Conservation (phyloP, 2,797 vertebrate species). For the Coregonus sp. region DNA sequence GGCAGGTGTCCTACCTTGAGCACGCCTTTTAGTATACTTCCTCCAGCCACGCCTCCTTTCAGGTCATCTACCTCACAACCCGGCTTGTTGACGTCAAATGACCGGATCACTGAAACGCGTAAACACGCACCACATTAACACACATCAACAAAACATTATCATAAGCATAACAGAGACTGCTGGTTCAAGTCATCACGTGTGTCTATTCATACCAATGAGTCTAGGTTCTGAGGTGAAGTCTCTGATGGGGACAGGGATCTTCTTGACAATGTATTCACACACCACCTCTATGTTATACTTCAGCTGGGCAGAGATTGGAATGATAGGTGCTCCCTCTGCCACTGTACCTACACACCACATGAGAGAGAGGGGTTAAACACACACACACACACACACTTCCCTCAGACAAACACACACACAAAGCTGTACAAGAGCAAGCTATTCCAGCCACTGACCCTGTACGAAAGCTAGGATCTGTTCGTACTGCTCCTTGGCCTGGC, state of each 20-base stretch:
- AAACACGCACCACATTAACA: background rate
- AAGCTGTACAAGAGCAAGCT: too few relatives aligned
- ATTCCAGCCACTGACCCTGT: constrained; percentile 80
- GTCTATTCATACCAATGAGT: constrained; percentile 85
- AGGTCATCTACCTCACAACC: constrained; percentile 98
- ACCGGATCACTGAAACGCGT: constrained; percentile 87
- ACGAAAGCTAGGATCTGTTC: constrained; percentile 99
- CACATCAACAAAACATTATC: too few relatives aligned
- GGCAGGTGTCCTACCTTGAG: constrained; percentile 83
- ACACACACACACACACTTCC: too few relatives aligned
- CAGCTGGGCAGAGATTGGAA: constrained; percentile 96
- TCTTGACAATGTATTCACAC: constrained; percentile 98
- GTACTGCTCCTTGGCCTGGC: constrained; percentile 97
- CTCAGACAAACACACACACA: background rate
- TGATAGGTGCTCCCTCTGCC: constrained; percentile 98
- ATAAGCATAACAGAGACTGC: too few relatives aligned
- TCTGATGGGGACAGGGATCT: constrained; percentile 93
- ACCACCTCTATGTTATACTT: constrained; percentile 99
- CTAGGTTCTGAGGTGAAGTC: constrained; percentile 95
- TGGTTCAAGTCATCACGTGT: background rate
- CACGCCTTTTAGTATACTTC: constrained; percentile 97
- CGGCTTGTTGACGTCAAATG: constrained; percentile 98
- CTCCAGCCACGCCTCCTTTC: constrained; percentile 97
- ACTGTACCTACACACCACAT: constrained; percentile 79
- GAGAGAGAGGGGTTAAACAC: background rate